Evolutionary conservation across 2,113 vertebrate species (phyloP), one percentile per base, ranked within the genome.

Genomic region (Riparia riparia): DNA sequence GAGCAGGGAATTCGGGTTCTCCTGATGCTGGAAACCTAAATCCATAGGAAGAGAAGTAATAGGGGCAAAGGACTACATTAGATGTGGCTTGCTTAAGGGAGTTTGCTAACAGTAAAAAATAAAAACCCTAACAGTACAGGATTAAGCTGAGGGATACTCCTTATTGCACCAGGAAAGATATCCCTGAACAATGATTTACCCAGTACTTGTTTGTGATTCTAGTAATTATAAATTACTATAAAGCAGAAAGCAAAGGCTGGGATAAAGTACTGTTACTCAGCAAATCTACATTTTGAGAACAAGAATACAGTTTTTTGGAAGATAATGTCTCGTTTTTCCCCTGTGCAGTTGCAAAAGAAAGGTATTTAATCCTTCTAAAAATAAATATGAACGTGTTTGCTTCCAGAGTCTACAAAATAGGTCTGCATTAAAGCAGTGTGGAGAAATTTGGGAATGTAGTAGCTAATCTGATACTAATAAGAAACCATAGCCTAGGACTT

Each of bases 401-500:
- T 91, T 88, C 34, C 8, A 79, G 39, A 87, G n/a, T 28, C 87
- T 82, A 80, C 50, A 90, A 91, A 94, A 87, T 56, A 72, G 10
- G 58, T 51, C 63, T 77, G 71, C 85, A 90, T 79, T 54, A 94
- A 93, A 90, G 78, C 74, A 89, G 51, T 47, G 63, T 70, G 63
- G 54, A 91, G 64, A 85, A 66, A 86, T 72, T 70, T 73, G 82
- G 50, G 42, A 91, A 72, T 37, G 45, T 91, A 91, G 82, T 12
- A 73, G 70, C 58, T 96, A 80, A 90, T 96, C 88, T 47, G 34
- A 80, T 72, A 73, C 71, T 72, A 39, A 6, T 32, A 93, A 80
- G n/a, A 91, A 96, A 95, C 82, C 74, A 85, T 42, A 91, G 78
- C 66, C 54, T 20, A 82, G 86, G 73, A 95, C 57, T 87, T 68